Evolutionary conservation across 1,140 invertebrate genomes (phyloP), one percentile per base, ranked within the genome.

Genomic region (Dendroctonus ponderosae): DNA sequence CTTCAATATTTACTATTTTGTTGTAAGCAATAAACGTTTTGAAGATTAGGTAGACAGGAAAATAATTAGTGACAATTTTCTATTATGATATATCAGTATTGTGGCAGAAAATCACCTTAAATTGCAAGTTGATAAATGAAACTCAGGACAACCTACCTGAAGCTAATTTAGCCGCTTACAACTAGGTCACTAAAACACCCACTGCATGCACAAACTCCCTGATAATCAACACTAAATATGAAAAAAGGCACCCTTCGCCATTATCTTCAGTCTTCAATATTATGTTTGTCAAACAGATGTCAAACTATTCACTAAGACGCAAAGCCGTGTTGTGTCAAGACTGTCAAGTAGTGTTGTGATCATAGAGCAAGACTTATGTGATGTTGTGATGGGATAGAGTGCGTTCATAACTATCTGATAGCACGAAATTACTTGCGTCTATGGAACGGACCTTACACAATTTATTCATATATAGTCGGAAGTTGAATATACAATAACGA

Each of bases 121-220:
- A 52, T 52, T 9, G 3, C 39, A 43, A 44, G 15, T 43, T 53
- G 44, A 67, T 70, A 63, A 72, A 68, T 70, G 60, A 67, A 70
- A 72, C 54, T 7, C 42, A 26, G n/a, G 5, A 26, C 42, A 58
- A 68, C 71, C 67, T 67, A 72, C 71, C 62, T 54, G 52, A 50
- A 63, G 41, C 11, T 58, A 53, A 49, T 62, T 66, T 53, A 53
- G 43, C 62, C 51, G 56, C 43, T 41, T 66, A 46, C 26, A 66
- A 70, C 54, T 51, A 61, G 54, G 62, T 65, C 54, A 65, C 12
- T 42, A 58, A 63, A 54, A 54, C 52, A 40, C 37, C 15, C 52
- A 57, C 54, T 57, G 11, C 42, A 65, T 52, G n/a, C 52, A 57
- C 11, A 46, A 65, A 57, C 11, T 50, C 26, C 6, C 6, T 14